A percentile compares a stretch with the other conserved stretches of the same genome.
Conservation (phyloP, 2,797 vertebrate species). For the Oreortyx pictus region DNA sequence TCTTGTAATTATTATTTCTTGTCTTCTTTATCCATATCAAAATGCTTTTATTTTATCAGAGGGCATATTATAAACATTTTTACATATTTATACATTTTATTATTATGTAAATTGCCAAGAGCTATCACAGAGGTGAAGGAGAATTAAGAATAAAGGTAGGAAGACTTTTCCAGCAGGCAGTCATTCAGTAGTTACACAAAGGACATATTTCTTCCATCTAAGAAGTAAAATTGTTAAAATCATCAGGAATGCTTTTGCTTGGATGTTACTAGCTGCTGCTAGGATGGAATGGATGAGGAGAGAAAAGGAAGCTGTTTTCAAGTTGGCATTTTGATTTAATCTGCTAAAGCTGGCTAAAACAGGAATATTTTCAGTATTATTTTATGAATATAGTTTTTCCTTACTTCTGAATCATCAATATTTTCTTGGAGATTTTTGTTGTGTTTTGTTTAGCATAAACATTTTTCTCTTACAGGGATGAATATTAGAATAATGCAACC, state of each 20-base stretch:
- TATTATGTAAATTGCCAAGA: slow-evolving; percentile 67
- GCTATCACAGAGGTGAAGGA: slow-evolving; percentile 69
- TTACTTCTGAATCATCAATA: background rate
- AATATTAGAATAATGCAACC: background rate
- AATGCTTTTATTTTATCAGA: slow-evolving; percentile 72
- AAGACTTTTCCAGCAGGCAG: slow-evolving; percentile 17
- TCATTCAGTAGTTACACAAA: slow-evolving; percentile 29
- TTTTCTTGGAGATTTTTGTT: background rate
- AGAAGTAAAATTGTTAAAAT: slow-evolving; percentile 41
- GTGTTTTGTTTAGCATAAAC: background rate
- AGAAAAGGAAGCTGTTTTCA: background rate
- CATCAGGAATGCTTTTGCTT: background rate
- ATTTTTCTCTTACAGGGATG: background rate
- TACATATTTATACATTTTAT: slow-evolving; percentile 70
- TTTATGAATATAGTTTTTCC: background rate
- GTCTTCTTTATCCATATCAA: slow-evolving; percentile 50
- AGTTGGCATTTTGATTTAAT: background rate
- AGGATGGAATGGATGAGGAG: background rate
- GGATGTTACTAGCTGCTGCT: background rate
- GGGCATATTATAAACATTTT: slow-evolving; percentile 71
- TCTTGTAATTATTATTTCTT: slow-evolving; percentile 63
- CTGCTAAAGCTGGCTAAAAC: background rate
- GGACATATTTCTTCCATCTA: slow-evolving; percentile 24
- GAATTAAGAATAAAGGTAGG: slow-evolving; percentile 66
- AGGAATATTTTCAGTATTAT: background rate